Conservation (phyloP, 1,140 invertebrate genomes). For the Chlorops oryzae region DNA sequence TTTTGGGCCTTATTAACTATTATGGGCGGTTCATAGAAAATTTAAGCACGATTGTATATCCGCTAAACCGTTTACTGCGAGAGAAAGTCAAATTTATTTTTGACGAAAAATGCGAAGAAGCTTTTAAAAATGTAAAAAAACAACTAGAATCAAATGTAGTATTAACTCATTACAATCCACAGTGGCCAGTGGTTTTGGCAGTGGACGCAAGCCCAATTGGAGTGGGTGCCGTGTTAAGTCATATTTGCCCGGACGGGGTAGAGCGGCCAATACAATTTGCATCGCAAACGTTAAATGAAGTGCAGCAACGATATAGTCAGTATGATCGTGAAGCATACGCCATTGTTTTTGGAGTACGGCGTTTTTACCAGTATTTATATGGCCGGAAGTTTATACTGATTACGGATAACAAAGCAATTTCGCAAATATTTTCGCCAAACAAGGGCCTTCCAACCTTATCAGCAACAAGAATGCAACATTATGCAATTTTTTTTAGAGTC, state of each 20-base stretch:
- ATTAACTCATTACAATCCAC: slow-evolving; percentile 46
- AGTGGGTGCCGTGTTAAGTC: slow-evolving; percentile 49
- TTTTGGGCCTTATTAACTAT: slow-evolving; percentile 19
- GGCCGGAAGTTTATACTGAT: slow-evolving; percentile 47
- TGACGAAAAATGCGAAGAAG: slow-evolving; percentile 20
- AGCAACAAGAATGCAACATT: slow-evolving; percentile 36
- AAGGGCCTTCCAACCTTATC: slow-evolving; percentile 23
- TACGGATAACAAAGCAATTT: slow-evolving; percentile 51
- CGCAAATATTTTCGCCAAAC: slow-evolving; percentile 40
- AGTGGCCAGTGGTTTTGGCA: slow-evolving; percentile 50
- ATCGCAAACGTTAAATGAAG: slow-evolving; percentile 46
- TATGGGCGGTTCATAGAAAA: slow-evolving; percentile 17
- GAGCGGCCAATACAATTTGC: slow-evolving; percentile 50
- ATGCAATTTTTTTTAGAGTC: slow-evolving; percentile 35
- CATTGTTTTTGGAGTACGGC: slow-evolving; percentile 49
- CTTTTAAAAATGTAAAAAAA: slow-evolving; percentile 30
- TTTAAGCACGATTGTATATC: slow-evolving; percentile 13
- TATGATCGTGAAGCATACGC: slow-evolving; percentile 53
- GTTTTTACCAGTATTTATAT: slow-evolving; percentile 51
- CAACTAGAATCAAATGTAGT: slow-evolving; percentile 26
- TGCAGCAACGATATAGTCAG: slow-evolving; percentile 51
- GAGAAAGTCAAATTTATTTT: slow-evolving; percentile 22
- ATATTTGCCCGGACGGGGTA: slow-evolving; percentile 33
- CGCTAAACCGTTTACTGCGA: slow-evolving; percentile 26
- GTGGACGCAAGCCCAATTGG: slow-evolving; percentile 43